Percentiles rank a stretch among this genome's conserved stretches.
Conservation (phyloP, 2,797 vertebrate genomes). For the Peromyscus melanophrys region DNA sequence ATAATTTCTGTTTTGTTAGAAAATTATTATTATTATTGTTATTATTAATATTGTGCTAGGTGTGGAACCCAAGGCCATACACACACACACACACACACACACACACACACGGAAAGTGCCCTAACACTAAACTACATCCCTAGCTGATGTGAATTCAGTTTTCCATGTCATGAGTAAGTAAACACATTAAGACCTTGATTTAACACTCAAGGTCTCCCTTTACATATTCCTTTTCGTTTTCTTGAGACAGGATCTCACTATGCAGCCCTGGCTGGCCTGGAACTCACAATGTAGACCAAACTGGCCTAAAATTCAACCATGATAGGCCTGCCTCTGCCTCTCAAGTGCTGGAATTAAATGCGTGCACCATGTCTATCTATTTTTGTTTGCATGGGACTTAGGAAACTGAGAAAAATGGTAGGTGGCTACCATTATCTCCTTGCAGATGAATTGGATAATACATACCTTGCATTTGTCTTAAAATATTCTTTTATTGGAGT, state of each 20-base stretch:
- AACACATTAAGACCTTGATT: constrained; percentile 48
- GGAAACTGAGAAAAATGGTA: constrained; percentile 35
- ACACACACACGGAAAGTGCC: not conserved
- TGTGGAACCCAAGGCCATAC: not conserved
- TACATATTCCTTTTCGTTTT: not conserved
- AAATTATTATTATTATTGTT: not conserved
- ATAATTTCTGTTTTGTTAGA: constrained; percentile 50
- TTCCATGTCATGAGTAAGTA: constrained; percentile 54
- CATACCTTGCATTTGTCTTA: constrained; percentile 40
- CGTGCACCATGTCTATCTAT: not conserved
- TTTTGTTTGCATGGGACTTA: constrained; percentile 20
- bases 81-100: not conserved
- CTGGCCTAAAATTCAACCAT: not conserved
- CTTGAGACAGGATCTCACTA: not conserved
- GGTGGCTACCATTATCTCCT: not conserved
- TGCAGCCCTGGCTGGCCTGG: not conserved
- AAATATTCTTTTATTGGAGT: constrained; percentile 18
- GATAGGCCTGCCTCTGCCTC: not conserved
- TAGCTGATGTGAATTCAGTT: not conserved
- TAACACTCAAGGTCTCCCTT: constrained; percentile 45
- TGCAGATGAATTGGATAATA: constrained; percentile 13
- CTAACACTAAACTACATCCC: not conserved
- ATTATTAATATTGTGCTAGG: not conserved
- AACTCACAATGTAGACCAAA: not conserved
- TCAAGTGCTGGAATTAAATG: not conserved